Evolutionary conservation across 2,113 vertebrate species (phyloP), one percentile per base, ranked within the genome.

Genomic region (Hiodon tergisus): DNA sequence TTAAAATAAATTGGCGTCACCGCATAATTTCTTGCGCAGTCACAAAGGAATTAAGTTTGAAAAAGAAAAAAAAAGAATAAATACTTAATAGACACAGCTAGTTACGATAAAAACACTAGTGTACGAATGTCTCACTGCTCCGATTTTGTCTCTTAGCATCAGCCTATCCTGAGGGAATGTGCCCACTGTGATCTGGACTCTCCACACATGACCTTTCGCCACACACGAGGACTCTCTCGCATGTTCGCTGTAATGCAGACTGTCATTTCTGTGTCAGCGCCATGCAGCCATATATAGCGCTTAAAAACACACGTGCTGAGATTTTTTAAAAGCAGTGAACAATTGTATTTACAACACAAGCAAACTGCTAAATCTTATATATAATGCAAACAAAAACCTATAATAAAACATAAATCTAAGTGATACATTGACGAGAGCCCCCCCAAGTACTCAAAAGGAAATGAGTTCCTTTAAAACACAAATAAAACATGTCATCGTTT

Each of bases 241-340:
- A 17, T 58, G 67, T 48, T 73, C 70, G 65, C 54, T 11, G 69
- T 79, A 79, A 83, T 81, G 17, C 54, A 67, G 74, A 77, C 54
- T 75, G 78, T 78, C 74, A 77, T 76, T 77, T 81, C 75, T 74
- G 75, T 76, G 79, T 81, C 77, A 76, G 75, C 69, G 17, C 10
- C 5, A 62, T 71, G 71, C 51, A 59, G 59, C 61, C 14, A 2
- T 2, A 16, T 67, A 17, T 72, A 17, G 51, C 48, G 53, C 55
- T 65, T 46, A 62, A 61, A 75, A 50, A 67, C 55, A 59, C 9
- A 16, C 59, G 48, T 72, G 53, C 57, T 48, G 73, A 71, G 6
- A 51, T 57, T 50, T 31, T 31, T n/a, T 10, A 48, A 68, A 59
- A 10, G 67, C 53, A 70, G 16, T 7, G 14, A 58, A 9, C 8